Conservation (phyloP, 2,113 vertebrate species). For the Corythornis madagascariensis region DNA sequence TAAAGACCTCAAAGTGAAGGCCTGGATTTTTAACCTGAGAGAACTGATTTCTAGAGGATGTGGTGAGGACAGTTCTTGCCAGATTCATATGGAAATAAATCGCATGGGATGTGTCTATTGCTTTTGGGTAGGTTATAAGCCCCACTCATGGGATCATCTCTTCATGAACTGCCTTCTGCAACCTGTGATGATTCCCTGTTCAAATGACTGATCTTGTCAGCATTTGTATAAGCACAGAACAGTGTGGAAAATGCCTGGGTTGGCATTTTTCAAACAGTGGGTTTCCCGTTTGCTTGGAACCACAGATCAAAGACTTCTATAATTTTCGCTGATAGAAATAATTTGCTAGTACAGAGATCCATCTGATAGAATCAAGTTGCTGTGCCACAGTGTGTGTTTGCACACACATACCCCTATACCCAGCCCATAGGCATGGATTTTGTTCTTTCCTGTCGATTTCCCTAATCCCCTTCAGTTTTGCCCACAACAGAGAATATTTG, state of each 20-base stretch:
- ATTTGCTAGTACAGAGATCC: neutral
- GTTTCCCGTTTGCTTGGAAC: neutral
- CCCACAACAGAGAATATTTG: neutral
- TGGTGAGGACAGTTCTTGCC: neutral
- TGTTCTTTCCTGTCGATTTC: neutral
- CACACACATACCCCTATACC: accelerated
- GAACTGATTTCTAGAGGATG: neutral
- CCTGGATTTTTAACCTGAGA: neutral
- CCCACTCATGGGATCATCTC: neutral
- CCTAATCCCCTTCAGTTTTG: neutral
- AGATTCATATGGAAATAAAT: neutral
- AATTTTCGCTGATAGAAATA: neutral
- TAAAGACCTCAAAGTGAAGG: neutral
- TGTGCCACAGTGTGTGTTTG: neutral
- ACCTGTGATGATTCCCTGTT: neutral
- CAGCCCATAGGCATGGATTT: neutral
- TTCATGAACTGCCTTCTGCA: neutral
- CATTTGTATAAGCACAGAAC: neutral
- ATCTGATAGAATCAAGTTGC: neutral
- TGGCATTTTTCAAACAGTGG: neutral
- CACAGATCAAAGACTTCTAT: neutral
- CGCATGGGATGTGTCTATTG: neutral
- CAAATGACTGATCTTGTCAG: neutral
- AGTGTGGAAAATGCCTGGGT: neutral
- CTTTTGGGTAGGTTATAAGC: neutral